These are phyloP conservation scores for Gavialis gangeticus DNA, from an alignment of 2,113 vertebrate genomes.

Conservation along the genomic window DNA sequence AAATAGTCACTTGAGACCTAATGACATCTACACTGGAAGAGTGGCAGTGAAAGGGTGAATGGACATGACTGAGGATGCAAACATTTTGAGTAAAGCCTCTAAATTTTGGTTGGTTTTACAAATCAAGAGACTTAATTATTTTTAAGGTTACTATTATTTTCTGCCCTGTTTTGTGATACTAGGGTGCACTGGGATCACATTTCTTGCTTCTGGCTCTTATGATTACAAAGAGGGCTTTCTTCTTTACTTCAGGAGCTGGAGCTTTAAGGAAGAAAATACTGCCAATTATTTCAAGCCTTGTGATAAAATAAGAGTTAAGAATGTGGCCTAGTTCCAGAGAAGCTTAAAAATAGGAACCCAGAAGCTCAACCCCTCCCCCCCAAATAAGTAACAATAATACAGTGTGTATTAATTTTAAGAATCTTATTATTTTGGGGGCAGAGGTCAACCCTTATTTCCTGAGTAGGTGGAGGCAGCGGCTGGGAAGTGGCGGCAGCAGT, in stretches of 20 bases:
- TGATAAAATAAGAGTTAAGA: background rate
- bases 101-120: background rate
- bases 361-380: background rate
- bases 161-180: background rate
- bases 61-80: no score
- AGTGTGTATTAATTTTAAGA: background rate
- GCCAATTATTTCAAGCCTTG: background rate
- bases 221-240: background rate
- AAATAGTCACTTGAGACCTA: background rate
- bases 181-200: background rate
- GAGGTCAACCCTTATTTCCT: background rate
- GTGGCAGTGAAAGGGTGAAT: no score
- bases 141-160: background rate
- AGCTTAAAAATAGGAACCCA: background rate
- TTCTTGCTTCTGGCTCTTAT: background rate
- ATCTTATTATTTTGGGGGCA: background rate
- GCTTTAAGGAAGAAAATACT: background rate
- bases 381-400: background rate
- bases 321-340: background rate
- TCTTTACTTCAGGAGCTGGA: background rate
- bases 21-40: background rate
- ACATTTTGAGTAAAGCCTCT: background rate
- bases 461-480: background rate
- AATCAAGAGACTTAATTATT: background rate
- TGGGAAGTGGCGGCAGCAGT: no score